phyloP scores from a whole-genome alignment of 2,888 invertebrate species.

The Siphonodentalium dalli region DNA sequence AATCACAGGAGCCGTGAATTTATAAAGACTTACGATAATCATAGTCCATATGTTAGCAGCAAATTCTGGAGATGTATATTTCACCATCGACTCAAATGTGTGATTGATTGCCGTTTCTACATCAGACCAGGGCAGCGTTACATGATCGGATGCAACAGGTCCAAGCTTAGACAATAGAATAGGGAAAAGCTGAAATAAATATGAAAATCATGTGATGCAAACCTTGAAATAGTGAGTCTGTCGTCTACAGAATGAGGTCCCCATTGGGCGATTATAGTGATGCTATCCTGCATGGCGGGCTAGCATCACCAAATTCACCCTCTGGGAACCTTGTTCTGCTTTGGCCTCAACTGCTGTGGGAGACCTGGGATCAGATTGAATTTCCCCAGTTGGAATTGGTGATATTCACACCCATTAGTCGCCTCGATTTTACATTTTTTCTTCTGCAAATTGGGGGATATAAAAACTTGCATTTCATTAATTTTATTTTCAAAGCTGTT shows the following conservation, averaged over 20 bases:
- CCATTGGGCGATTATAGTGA: too few relatives aligned
- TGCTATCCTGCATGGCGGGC: too few relatives aligned
- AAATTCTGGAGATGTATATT: conserved; percentile 69
- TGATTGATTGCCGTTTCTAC: conserved; percentile 75
- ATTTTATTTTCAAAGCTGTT: neutral
- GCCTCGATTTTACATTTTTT: too few relatives aligned
- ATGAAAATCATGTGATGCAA: neutral
- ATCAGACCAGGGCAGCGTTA: conserved; percentile 69
- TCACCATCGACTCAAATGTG: conserved; percentile 73
- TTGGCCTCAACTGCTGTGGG: too few relatives aligned
- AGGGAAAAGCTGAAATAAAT: conserved; percentile 70
- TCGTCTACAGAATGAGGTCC: too few relatives aligned
- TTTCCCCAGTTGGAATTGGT: too few relatives aligned
- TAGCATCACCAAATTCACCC: too few relatives aligned
- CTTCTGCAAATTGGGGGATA: too few relatives aligned
- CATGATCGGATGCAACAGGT: conserved; percentile 64
- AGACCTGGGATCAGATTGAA: too few relatives aligned
- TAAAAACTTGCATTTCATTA: neutral
- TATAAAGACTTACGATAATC: conserved; percentile 62
- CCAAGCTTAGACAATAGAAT: conserved; percentile 71
- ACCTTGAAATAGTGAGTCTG: neutral
- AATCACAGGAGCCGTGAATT: too few relatives aligned
- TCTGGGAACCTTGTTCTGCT: too few relatives aligned
- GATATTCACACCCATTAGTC: too few relatives aligned
- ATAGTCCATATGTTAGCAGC: conserved; percentile 72